Evolutionary conservation across 2,113 vertebrate genomes (phyloP).

Genomic region (Sitta europaea): DNA sequence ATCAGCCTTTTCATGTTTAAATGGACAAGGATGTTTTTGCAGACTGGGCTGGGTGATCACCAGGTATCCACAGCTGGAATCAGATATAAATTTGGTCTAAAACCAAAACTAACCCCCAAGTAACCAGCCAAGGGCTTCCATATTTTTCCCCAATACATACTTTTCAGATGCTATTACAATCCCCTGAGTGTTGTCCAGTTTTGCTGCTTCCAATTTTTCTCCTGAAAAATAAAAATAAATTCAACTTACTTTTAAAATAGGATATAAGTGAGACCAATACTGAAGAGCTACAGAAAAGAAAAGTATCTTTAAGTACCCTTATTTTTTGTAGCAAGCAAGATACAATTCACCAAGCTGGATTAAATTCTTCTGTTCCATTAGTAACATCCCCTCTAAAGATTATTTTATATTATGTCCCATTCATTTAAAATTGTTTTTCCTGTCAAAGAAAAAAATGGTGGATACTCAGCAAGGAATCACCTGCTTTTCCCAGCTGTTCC

Average conservation of each 20-base stretch:
- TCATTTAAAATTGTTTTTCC: background rate
- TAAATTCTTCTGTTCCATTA: background rate
- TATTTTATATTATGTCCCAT: background rate
- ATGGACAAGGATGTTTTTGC: background rate
- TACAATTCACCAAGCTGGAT: background rate
- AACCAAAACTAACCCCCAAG: background rate
- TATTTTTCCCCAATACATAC: slow-evolving; percentile 38
- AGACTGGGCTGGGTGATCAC: background rate
- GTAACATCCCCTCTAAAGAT: background rate
- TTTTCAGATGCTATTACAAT: slow-evolving; percentile 60
- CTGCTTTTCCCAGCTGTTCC: background rate
- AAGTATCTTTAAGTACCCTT: background rate
- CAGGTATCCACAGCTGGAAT: background rate
- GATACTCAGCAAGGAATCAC: background rate
- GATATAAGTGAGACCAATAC: background rate
- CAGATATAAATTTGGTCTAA: background rate
- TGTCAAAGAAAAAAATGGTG: background rate
- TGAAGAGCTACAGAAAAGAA: background rate
- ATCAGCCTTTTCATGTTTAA: background rate
- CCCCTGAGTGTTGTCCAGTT: slow-evolving; percentile 34
- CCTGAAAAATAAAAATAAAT: slow-evolving; percentile 33
- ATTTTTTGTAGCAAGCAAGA: background rate
- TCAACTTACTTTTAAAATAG: background rate
- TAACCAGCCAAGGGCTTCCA: background rate
- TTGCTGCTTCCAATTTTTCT: background rate